Conservation (phyloP, 2,888 invertebrate species). For the Selenia dentaria region DNA sequence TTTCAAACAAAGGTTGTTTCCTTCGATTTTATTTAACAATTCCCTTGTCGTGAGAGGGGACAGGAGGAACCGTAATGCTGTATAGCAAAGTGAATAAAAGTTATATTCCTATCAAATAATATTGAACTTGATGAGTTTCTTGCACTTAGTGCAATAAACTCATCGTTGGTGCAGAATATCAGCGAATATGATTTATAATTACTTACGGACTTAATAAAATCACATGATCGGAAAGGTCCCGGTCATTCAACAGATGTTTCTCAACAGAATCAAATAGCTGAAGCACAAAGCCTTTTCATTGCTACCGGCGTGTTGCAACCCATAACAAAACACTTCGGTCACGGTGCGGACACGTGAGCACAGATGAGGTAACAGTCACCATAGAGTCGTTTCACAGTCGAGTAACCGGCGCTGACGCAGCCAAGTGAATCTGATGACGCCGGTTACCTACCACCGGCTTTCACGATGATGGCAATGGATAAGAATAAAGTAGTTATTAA, state of each 20-base stretch:
- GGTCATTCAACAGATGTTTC: slow-evolving; percentile 24
- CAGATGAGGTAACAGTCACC: slow-evolving; percentile 18
- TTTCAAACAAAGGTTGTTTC: no score
- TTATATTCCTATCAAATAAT: no score
- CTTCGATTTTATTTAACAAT: no score
- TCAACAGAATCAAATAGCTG: slow-evolving; percentile 20
- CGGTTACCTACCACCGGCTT: slow-evolving; percentile 12
- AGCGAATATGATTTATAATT: no score
- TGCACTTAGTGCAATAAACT: no score
- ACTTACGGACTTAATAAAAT: no score
- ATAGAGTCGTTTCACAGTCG: slow-evolving; percentile 55
- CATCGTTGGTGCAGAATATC: no score
- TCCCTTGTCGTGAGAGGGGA: no score
- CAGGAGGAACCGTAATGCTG: no score
- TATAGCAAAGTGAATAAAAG: no score
- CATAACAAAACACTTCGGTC: slow-evolving; percentile 63
- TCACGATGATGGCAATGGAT: slow-evolving; percentile 10
- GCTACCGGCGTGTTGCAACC: slow-evolving; percentile 42
- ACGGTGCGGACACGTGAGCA: slow-evolving; percentile 58
- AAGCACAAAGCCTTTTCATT: slow-evolving; percentile 39
- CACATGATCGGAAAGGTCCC: background rate
- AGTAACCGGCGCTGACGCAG: slow-evolving; percentile 43
- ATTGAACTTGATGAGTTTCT: no score
- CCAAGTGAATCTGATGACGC: slow-evolving; percentile 30
- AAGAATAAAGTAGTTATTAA: background rate